A percentile compares a stretch with the other conserved stretches of the same genome.
phyloP scores from a whole-genome alignment of 2,113 vertebrate genomes.

The Chroicocephalus ridibundus region DNA sequence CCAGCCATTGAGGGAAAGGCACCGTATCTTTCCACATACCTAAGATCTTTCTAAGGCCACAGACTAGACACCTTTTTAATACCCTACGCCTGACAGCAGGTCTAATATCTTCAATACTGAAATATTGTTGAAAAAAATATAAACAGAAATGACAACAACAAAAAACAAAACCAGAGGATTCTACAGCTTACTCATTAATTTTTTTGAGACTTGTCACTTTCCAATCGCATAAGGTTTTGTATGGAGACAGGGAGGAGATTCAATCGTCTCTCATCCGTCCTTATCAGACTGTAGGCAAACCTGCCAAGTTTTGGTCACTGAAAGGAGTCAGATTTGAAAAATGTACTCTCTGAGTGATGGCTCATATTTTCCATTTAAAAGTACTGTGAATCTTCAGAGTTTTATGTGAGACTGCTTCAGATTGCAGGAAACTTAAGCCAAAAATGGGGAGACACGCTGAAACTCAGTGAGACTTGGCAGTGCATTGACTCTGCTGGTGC shows the following conservation, averaged over 20 bases:
- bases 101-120: not conserved
- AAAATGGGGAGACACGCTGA: conserved; percentile 11
- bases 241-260: not conserved
- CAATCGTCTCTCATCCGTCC: not conserved
- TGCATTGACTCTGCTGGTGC: not conserved
- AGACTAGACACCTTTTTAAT: not conserved
- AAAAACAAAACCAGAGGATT: not conserved
- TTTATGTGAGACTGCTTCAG: conserved; percentile 12
- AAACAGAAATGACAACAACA: not conserved
- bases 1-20: not conserved
- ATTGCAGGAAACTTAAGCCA: not conserved
- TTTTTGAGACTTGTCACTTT: not conserved
- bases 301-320: conserved; percentile 12
- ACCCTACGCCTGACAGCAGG: not conserved
- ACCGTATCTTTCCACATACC: not conserved
- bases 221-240: not conserved
- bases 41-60: not conserved
- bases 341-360: not conserved
- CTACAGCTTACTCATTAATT: not conserved
- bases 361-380: conserved; percentile 33
- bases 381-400: conserved; percentile 11
- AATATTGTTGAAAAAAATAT: not conserved
- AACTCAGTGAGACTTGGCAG: conserved; percentile 42
- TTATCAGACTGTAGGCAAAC: conserved; percentile 20
- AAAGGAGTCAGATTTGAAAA: conserved; percentile 19